These are phyloP conservation scores for Papilio aristodemus DNA, from an alignment of 1,140 invertebrate species.

Conservation along the genomic window DNA sequence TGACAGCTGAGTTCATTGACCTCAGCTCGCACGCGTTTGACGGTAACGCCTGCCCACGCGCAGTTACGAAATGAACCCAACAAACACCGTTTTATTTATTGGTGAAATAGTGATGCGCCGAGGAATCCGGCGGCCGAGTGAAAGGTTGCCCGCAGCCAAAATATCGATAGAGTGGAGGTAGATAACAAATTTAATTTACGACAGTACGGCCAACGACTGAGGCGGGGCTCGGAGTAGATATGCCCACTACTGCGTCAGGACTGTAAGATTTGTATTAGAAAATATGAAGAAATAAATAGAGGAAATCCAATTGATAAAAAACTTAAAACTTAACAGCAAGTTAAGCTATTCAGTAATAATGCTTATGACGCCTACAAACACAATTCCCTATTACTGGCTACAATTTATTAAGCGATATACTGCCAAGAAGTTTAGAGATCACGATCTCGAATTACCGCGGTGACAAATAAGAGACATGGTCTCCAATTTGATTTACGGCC, in stretches of 20 bases:
- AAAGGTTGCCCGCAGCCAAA: constrained; percentile 31
- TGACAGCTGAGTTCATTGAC: constrained; percentile 23
- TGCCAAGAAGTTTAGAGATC: constrained; percentile 2
- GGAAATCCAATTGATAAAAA: too few relatives aligned
- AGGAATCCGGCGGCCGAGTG: constrained; percentile 29
- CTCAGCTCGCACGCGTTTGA: constrained; percentile 9
- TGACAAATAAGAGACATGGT: constrained; percentile 21
- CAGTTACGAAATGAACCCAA: constrained; percentile 29
- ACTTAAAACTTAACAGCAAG: too few relatives aligned
- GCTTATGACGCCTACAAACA: not conserved
- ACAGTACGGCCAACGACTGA: not conserved
- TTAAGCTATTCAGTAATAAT: not conserved
- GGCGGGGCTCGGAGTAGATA: constrained; percentile 4
- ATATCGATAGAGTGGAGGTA: constrained; percentile 30
- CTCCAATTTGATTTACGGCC: constrained; percentile 42
- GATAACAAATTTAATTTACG: constrained; percentile 30
- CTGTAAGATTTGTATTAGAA: not conserved
- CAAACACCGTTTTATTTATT: constrained; percentile 30
- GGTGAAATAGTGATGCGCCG: constrained; percentile 26
- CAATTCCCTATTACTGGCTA: not conserved
- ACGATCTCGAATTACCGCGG: constrained; percentile 19
- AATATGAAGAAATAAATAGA: too few relatives aligned
- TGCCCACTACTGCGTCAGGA: constrained; percentile 1
- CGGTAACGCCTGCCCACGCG: constrained; percentile 23
- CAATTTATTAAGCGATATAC: constrained; percentile 11